phyloP scores from a whole-genome alignment of 2,888 invertebrate species.

The Tineola bisselliella region DNA sequence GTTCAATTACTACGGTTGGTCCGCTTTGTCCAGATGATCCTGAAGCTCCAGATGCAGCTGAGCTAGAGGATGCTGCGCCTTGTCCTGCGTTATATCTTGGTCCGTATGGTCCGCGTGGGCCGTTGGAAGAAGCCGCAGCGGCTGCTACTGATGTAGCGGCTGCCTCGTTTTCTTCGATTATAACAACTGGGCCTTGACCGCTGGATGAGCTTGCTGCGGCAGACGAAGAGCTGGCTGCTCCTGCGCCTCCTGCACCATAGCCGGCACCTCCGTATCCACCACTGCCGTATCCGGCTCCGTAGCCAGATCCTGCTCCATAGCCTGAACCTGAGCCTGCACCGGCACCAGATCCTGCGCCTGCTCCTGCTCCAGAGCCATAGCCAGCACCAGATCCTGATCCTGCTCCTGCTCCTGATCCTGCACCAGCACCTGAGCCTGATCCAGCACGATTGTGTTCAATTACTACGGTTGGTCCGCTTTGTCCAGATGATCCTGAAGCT shows the following conservation, averaged over 20 bases:
- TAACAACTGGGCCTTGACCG: not conserved
- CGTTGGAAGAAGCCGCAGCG: no score
- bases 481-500: not conserved
- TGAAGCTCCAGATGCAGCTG: no score
- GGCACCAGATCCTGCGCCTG: not conserved
- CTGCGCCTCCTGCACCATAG: constrained; percentile 7
- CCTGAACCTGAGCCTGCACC: constrained; percentile 14
- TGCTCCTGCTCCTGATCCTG: constrained; percentile 1
- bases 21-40: no score
- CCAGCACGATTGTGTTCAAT: not conserved
- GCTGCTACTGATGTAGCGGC: not conserved
- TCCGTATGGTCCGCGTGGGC: no score
- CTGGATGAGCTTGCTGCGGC: no score
- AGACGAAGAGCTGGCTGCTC: not conserved
- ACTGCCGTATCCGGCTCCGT: constrained; percentile 9
- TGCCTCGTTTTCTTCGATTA: not conserved
- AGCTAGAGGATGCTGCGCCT: no score
- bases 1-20: no score
- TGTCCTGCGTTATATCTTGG: no score
- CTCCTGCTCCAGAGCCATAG: not conserved
- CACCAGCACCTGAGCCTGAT: not conserved
- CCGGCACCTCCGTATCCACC: constrained; percentile 13
- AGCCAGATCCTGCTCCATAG: constrained; percentile 14
- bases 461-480: not conserved
- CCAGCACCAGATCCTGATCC: not conserved